Base-by-base conservation (phyloP, 2,888 invertebrate species). In the Eupithecia dodoneata region DNA sequence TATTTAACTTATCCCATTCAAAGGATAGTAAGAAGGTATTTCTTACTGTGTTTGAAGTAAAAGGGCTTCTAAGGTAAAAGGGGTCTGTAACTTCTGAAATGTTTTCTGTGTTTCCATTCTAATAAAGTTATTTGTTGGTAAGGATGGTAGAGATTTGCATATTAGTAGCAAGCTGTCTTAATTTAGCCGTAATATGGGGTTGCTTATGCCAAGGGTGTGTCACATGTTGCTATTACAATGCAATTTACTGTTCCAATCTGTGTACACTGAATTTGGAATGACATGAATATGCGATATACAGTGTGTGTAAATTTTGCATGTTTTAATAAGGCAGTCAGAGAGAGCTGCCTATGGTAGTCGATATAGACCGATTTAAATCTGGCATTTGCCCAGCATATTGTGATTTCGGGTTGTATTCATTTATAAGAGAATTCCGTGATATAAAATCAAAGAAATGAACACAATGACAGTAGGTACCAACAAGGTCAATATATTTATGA, bases 141-240 rank as follows among this genome's bases (percentile, higher is more conserved):
- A 77, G 84, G 85, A 84, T 84, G 83, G 83, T 81, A 76, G 81
- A 71, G 86, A 93, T 94, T 94, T 94, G 94, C 94, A 94, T 94
- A 93, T 92, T 92, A 90, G 91, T 87, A 87, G 89, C 92, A 92
- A 91, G 91, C 92, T 92, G 92, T 94, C 94, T 94, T 94, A 94
- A 94, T 94, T 94, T 93, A 83, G 85, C 81, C 87, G 89, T 93
- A 93, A 93, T 90, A 88, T 86, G 84, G 82, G 84, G 87, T 84
- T 63, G 84, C 79, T 81, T 76, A 74, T 72, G 78, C 55, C 79
- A 78, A 80, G 83, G 83, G 84, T 81, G 83, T 81, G 88, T 87
- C 91, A 92, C 90, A 91, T 93, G 92, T 89, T 87, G 90, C 88
- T 90, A 83, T 86, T 88, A 88, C 90, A 87, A 87, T 90, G 87